Conservation (phyloP, 2,888 invertebrate species). For the Choreutis nemorana region DNA sequence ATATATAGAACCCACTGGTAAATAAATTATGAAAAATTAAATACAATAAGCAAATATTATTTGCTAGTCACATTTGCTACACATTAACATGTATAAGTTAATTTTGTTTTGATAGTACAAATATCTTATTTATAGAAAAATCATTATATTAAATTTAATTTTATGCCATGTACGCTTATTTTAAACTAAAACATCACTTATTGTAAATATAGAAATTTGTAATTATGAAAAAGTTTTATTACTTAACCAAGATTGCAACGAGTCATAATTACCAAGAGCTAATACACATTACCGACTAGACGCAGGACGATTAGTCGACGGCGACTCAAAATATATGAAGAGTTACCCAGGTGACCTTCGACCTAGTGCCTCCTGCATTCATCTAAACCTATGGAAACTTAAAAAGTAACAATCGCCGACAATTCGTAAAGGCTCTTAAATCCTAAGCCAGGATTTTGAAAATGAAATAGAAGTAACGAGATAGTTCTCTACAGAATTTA, state of each 20-base stretch:
- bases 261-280: too few relatives aligned
- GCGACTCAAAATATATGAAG: too few relatives aligned
- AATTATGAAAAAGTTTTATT: slow-evolving; percentile 40
- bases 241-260: too few relatives aligned
- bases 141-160: slow-evolving; percentile 62
- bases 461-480: background rate
- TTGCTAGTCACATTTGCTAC: slow-evolving; percentile 55
- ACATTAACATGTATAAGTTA: slow-evolving; percentile 56
- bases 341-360: too few relatives aligned
- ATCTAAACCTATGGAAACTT: too few relatives aligned
- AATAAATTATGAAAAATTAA: slow-evolving; percentile 40
- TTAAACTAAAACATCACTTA: slow-evolving; percentile 62
- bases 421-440: too few relatives aligned
- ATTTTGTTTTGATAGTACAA: slow-evolving; percentile 64
- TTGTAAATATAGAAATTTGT: slow-evolving; percentile 65
- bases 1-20: slow-evolving; percentile 56
- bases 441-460: background rate
- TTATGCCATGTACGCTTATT: slow-evolving; percentile 67
- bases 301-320: too few relatives aligned
- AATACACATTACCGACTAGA: too few relatives aligned
- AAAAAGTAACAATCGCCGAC: too few relatives aligned
- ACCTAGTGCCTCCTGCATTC: too few relatives aligned
- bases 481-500: background rate
- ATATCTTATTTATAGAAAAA: slow-evolving; percentile 63
- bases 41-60: slow-evolving; percentile 54